These are phyloP conservation scores for Onychomys torridus DNA, from an alignment of 2,797 vertebrate species.

Conservation along the genomic window DNA sequence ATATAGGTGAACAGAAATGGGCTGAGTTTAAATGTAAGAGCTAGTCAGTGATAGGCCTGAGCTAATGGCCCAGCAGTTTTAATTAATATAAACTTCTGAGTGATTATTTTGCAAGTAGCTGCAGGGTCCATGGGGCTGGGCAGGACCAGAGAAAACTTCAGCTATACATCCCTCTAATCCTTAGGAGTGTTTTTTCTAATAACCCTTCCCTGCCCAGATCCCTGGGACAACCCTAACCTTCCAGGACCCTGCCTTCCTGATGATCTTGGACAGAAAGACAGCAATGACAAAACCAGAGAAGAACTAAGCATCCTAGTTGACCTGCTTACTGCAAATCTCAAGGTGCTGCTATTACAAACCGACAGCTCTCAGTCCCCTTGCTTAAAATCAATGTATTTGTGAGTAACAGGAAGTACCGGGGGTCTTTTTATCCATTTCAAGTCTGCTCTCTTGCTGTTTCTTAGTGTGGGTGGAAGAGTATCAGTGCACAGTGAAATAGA, in stretches of 20 bases:
- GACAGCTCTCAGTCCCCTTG: conserved; percentile 1
- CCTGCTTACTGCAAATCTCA: conserved; percentile 29
- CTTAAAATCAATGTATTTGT: conserved; percentile 32
- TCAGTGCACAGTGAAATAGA: conserved; percentile 42
- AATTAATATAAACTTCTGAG: too few species aligned
- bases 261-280: not conserved
- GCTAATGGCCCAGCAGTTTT: too few species aligned
- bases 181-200: not conserved
- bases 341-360: not conserved
- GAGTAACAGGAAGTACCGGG: not conserved
- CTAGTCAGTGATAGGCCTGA: too few species aligned
- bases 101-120: too few species aligned
- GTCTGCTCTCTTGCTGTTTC: conserved; percentile 30
- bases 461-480: not conserved
- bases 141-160: too few species aligned
- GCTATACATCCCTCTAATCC: not conserved
- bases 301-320: not conserved
- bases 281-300: not conserved
- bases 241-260: not conserved
- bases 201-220: not conserved
- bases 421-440: conserved; percentile 27
- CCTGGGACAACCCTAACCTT: not conserved
- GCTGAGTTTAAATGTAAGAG: too few species aligned
- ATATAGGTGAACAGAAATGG: too few species aligned
- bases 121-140: too few species aligned